These are phyloP conservation scores for Ardeotis arabs DNA, from an alignment of 2,113 vertebrate genomes.

Conservation along the genomic window DNA sequence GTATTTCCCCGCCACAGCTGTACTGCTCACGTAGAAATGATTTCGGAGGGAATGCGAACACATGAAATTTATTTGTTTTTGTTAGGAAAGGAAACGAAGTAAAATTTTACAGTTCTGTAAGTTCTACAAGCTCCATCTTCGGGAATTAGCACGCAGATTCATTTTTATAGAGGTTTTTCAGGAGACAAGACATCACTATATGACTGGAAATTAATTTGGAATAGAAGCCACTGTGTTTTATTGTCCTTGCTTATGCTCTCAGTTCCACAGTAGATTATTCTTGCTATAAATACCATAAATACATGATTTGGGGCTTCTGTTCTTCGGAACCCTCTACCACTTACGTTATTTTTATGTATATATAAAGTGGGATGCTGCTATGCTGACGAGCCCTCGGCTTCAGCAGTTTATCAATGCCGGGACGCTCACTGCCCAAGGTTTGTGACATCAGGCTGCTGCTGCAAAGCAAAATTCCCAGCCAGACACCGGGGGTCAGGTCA, in stretches of 20 bases:
- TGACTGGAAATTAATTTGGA: constrained; percentile 20
- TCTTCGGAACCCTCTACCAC: not conserved
- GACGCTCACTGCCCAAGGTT: fast-evolving
- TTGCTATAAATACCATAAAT: not conserved
- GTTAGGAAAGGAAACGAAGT: constrained; percentile 30
- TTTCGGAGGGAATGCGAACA: not conserved
- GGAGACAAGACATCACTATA: not conserved
- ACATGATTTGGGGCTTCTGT: fast-evolving
- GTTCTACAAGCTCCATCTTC: not conserved
- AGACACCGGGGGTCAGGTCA: fast-evolving
- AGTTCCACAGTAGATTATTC: not conserved
- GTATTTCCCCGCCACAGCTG: not conserved
- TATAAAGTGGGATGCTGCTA: fast-evolving
- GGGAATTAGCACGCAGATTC: constrained; percentile 26
- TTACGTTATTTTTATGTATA: not conserved
- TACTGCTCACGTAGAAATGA: not conserved
- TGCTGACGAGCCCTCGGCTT: not conserved
- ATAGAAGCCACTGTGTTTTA: not conserved
- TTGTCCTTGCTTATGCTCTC: not conserved
- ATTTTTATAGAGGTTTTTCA: not conserved
- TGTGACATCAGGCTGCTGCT: not conserved
- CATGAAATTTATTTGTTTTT: constrained; percentile 6
- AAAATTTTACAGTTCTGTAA: not conserved
- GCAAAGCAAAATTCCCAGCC: not conserved
- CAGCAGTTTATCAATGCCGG: not conserved